Evolutionary conservation across 2,797 vertebrate species (phyloP).

Genomic region (Hirundo rustica): DNA sequence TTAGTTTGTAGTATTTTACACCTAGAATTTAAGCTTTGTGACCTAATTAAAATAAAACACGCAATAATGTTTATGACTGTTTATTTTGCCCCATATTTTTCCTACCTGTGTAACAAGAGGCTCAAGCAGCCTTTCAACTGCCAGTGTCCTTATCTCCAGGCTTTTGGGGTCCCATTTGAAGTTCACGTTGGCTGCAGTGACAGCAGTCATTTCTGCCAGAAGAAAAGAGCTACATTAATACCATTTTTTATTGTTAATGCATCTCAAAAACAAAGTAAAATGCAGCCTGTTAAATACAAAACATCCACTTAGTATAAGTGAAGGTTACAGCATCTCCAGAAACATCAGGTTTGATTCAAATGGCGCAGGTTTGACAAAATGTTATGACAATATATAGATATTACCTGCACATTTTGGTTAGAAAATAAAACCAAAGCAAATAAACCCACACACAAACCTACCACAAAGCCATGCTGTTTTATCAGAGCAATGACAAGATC

Average conservation of each 20-base stretch:
- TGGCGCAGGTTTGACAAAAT: not conserved
- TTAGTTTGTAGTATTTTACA: not conserved
- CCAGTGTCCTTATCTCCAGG: conserved; percentile 94
- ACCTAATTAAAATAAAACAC: not conserved
- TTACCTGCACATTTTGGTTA: not conserved
- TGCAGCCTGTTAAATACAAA: not conserved
- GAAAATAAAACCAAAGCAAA: not conserved
- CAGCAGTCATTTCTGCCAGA: conserved; percentile 84
- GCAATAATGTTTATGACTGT: not conserved
- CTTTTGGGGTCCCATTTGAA: conserved; percentile 99
- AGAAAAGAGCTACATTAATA: not conserved
- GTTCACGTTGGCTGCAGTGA: conserved; percentile 93
- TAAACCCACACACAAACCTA: not conserved
- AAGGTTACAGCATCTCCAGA: not conserved
- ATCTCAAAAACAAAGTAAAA: not conserved
- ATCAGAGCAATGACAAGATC: not conserved
- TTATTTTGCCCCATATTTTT: not conserved
- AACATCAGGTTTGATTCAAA: not conserved
- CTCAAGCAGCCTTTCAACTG: conserved; percentile 93
- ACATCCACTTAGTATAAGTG: not conserved
- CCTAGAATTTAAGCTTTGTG: not conserved
- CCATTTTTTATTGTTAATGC: not conserved
- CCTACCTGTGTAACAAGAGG: conserved; percentile 96
- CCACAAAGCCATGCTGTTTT: not conserved
- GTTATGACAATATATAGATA: not conserved